Evolutionary conservation across 1,140 invertebrate genomes (phyloP), one percentile per base, ranked within the genome.

Genomic region (Drosophila quadrilineata): DNA sequence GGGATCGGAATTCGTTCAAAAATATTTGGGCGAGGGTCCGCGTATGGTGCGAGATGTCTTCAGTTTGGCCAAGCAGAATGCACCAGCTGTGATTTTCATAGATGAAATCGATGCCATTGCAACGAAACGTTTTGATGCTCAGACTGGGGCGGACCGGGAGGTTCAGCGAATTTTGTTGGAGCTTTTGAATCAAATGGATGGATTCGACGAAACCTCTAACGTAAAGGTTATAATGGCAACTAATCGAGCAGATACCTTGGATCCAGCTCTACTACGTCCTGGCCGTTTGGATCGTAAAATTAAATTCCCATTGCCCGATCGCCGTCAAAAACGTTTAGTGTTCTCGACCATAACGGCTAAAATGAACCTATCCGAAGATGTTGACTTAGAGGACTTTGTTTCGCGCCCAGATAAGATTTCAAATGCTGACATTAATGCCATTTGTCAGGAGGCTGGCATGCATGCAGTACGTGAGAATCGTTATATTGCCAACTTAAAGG

Each of bases 191-290:
- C 99, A 99, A 91, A 99, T 99, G 98, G 99, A 99, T 91, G 99
- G 99, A 22, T 99, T 99, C 91, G 98, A 99, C 92, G 98, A 99
- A 90, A 99, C 98, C 1, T 98, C 98, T 10, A 99, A 99, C 92
- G 98, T 99, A 14, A 99, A 99, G 92, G 98, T 99, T 4, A 99
- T 99, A 43, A 99, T 99, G 99, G 99, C 99, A 0, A 99, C 99
- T 2, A 99, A 99, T 66, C 87, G 88, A 2, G 98, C 98, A 24
- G 99, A 99, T 88, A 99, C 98, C 5, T 90, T 99, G 38, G 99
- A 99, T 92, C 99, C 98, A 40, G 99, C 99, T 12, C 91, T 99
- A 0, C 91, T 99, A 1, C 93, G 99, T 84, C 98, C 99, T 16
- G 99, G 99, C 31, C 94, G 99, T 89, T 93, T 99, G 40, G 99